phyloP scores from a whole-genome alignment of 2,888 invertebrate species.

The Itoplectis maculator region DNA sequence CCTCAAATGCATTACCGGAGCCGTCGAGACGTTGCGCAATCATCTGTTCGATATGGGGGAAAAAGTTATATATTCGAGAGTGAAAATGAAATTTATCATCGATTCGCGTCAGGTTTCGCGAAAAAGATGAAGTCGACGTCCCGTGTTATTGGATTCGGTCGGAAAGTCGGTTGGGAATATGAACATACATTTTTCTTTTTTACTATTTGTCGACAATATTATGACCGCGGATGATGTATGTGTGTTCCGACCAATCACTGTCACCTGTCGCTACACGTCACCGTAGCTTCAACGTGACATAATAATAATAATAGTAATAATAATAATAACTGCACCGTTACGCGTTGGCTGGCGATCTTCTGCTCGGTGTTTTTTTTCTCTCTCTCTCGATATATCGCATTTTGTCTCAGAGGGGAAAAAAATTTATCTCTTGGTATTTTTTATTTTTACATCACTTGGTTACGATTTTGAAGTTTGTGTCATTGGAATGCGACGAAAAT shows the following conservation, averaged over 20 bases:
- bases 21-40: slow-evolving; percentile 43
- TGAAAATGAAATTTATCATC: slow-evolving; percentile 11
- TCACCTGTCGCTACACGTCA: neutral
- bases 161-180: neutral
- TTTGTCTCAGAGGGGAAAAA: too few species aligned
- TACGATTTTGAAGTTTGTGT: too few species aligned
- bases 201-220: neutral
- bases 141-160: neutral
- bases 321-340: too few species aligned
- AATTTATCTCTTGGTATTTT: too few species aligned
- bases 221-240: slow-evolving; percentile 14
- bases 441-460: too few species aligned
- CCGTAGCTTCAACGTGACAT: slow-evolving; percentile 27
- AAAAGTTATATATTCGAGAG: slow-evolving; percentile 4
- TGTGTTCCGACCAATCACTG: neutral
- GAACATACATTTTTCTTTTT: neutral
- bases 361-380: slow-evolving; percentile 45
- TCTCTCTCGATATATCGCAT: too few species aligned
- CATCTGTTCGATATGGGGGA: neutral
- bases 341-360: neutral
- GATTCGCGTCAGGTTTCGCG: slow-evolving; percentile 33
- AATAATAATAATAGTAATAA: slow-evolving; percentile 35
- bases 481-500: too few species aligned
- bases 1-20: slow-evolving; percentile 43
- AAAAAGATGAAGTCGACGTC: neutral